Percentiles rank a stretch among this genome's conserved stretches.
These are phyloP conservation scores for Heterodera schachtii DNA, from an alignment of 1,140 invertebrate genomes.

Conservation along the genomic window DNA sequence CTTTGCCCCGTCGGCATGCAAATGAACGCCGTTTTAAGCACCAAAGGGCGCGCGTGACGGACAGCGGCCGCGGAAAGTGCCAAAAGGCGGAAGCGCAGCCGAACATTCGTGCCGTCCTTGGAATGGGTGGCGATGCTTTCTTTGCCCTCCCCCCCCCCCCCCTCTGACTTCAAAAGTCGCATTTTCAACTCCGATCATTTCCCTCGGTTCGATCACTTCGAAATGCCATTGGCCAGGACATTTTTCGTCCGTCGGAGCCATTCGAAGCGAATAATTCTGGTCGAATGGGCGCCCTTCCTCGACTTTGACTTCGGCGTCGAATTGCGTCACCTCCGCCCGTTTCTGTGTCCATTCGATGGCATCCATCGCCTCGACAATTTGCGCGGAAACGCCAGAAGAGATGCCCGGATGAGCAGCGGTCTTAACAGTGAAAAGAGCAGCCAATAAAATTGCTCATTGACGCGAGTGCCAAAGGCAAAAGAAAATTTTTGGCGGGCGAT, in stretches of 20 bases:
- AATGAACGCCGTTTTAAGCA: constrained; percentile 1
- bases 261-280: constrained; percentile 15
- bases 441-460: too few relatives aligned
- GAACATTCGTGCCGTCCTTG: not conserved
- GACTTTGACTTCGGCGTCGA: not conserved
- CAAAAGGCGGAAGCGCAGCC: constrained; percentile 10
- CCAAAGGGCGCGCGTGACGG: not conserved
- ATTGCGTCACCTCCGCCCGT: constrained; percentile 1
- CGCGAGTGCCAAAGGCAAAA: too few relatives aligned
- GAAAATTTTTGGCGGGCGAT: too few relatives aligned
- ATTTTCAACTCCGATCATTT: not conserved
- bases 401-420: not conserved
- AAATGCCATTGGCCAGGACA: constrained; percentile 4
- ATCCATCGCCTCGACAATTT: constrained; percentile 1
- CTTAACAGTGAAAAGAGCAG: not conserved
- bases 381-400: not conserved
- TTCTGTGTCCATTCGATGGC: constrained; percentile 19
- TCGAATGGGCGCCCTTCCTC: not conserved
- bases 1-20: constrained; percentile 23
- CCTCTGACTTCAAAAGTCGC: not conserved
- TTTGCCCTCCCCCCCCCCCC: not conserved
- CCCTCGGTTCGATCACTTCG: constrained; percentile 23
- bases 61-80: not conserved
- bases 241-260: constrained; percentile 9
- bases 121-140: not conserved